These are phyloP conservation scores for Capra hircus DNA, from an alignment of 2,113 vertebrate species.

Conservation along the genomic window DNA sequence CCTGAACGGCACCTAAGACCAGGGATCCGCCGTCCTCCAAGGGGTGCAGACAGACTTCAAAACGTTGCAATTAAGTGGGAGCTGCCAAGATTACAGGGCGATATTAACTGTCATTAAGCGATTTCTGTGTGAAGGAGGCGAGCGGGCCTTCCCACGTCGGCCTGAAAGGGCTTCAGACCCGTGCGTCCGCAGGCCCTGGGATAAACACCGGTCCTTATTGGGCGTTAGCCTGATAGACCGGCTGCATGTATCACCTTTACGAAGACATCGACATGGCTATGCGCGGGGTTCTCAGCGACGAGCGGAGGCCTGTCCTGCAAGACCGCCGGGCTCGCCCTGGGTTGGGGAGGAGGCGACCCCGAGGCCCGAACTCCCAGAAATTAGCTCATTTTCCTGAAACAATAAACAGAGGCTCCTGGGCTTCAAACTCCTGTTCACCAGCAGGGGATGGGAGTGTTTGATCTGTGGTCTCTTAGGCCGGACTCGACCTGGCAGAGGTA, in stretches of 20 bases:
- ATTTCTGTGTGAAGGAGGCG: conserved; percentile 66
- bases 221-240: conserved; percentile 68
- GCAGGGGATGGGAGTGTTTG: conserved; percentile 5
- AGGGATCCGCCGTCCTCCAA: conserved; percentile 68
- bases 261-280: conserved; percentile 30
- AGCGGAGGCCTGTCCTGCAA: conserved; percentile 25
- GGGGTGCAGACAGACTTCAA: conserved; percentile 62
- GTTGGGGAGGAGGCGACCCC: conserved; percentile 16
- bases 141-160: conserved; percentile 34
- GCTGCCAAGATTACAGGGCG: conserved; percentile 75
- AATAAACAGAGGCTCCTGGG: conserved; percentile 54
- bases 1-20: conserved; percentile 63
- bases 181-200: conserved; percentile 41
- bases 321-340: background rate
- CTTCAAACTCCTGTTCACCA: background rate
- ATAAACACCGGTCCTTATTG: conserved; percentile 48
- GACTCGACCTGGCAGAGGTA: background rate
- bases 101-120: conserved; percentile 80
- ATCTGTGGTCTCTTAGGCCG: conserved; percentile 15
- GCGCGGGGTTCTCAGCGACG: conserved; percentile 17
- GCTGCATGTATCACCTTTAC: conserved; percentile 45
- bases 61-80: conserved; percentile 74
- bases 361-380: conserved; percentile 38
- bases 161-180: conserved; percentile 37
- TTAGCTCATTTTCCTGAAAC: conserved; percentile 41